These are phyloP conservation scores for Penaeus vannamei DNA, from an alignment of 1,140 invertebrate species.

Conservation along the genomic window DNA sequence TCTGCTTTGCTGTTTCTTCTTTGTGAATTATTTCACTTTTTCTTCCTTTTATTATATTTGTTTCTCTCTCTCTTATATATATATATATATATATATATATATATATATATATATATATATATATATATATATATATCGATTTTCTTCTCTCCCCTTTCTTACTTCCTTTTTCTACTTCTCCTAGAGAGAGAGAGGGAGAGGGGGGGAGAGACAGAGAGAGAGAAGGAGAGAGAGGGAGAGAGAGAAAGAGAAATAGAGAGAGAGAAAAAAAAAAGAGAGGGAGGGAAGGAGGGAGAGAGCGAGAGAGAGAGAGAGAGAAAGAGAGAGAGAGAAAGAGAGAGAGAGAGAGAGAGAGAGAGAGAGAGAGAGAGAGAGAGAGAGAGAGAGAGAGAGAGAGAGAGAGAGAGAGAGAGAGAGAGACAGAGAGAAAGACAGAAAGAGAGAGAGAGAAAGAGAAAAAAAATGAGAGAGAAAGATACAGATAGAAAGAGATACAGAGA, in stretches of 20 bases:
- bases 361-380: not conserved
- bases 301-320: not conserved
- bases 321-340: not conserved
- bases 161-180: too few species aligned
- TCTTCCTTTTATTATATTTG: too few species aligned
- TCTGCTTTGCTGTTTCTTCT: too few species aligned
- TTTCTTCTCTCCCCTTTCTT: not conserved
- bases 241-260: not conserved
- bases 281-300: not conserved
- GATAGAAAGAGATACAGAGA: slow-evolving; percentile 32
- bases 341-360: not conserved
- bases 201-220: not conserved
- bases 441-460: not conserved
- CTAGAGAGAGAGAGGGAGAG: not conserved
- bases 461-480: not conserved
- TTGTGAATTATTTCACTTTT: too few species aligned
- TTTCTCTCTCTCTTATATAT: too few species aligned
- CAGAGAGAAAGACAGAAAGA: slow-evolving; percentile 25
- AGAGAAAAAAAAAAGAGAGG: not conserved
- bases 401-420: slow-evolving; percentile 35
- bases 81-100: too few species aligned
- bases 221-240: not conserved
- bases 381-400: not conserved
- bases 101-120: too few species aligned
- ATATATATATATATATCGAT: too few species aligned